Base-by-base conservation (phyloP, 2,888 invertebrate genomes). In the Heliconius sara region DNA sequence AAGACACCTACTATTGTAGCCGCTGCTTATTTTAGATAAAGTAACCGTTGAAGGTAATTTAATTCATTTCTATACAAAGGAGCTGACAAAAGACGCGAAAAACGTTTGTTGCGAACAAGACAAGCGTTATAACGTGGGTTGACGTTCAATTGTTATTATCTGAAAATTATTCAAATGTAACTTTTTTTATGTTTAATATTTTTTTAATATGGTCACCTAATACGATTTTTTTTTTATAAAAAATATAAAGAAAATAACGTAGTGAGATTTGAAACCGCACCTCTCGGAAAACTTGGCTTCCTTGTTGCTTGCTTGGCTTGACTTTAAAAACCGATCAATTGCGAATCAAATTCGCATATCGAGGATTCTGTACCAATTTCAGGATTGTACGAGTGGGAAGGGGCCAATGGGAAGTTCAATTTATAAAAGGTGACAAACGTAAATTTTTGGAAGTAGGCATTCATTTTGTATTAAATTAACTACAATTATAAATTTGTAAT, bases 11-110 rank as follows among this genome's bases (percentile, higher is more conserved):
- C 65, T 67, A 78, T 73, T 78, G 73, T 73, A 78, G 19, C 65
- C 66, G 6, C 72, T 73, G 73, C 52, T 73, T 66, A 66, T 78
- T 78, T 73, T 67, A 78, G 78, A 78, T 78, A 78, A 78, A 72
- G 66, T 52, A 72, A 57, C 73, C n/a, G 66, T 78, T 73, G 67
- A 30, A 47, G 73, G 66, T 73, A 78, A 66, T 78, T 34, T 78
- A 73, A 78, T 73, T 65, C 47, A 65, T 71, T 78, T 77, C 63
- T 43, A 60, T 39, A 39, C 47, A 47, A 72, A 72, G 47, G 47
- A 34, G 73, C 73, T 73, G 73, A 60, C 72, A 73, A 73, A 73
- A 73, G 72, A 57, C 72, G 30, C 57, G 22, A 19, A 57, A 72
- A 75, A 43, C 75, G 65, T 39, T 75, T 75, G 43, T 75, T 39